These are phyloP conservation scores for Brenthis ino DNA, from an alignment of 2,888 invertebrate genomes.

Conservation along the genomic window DNA sequence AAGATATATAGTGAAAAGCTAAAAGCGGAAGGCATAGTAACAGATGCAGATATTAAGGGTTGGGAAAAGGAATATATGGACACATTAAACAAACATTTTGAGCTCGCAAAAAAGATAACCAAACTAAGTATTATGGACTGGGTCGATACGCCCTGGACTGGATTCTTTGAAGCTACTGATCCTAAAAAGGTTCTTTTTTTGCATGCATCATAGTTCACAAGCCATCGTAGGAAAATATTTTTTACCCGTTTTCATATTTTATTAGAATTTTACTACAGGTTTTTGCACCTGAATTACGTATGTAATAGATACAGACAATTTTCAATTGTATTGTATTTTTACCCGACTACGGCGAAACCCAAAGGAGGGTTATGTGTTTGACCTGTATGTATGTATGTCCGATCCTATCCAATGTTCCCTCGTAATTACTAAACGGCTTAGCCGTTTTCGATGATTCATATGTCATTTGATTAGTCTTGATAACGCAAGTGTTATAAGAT, in stretches of 20 bases:
- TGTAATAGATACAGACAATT: background rate
- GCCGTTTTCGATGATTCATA: no score
- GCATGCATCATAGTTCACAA: background rate
- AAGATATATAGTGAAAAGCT: constrained; percentile 88
- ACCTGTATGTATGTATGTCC: no score
- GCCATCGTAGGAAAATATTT: background rate
- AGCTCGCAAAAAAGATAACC: constrained; percentile 71
- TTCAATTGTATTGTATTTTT: background rate
- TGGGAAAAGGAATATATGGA: constrained; percentile 74
- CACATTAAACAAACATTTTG: constrained; percentile 70
- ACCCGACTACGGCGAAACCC: no score
- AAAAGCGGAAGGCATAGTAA: constrained; percentile 87
- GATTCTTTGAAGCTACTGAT: constrained; percentile 91
- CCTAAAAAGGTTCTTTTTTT: constrained; percentile 82
- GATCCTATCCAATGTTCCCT: no score
- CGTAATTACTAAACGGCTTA: no score
- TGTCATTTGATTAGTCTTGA: no score
- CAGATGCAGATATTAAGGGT: constrained; percentile 84
- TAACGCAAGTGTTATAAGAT: no score
- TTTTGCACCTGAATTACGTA: no score
- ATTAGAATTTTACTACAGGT: no score
- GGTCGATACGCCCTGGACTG: constrained; percentile 98
- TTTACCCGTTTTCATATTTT: background rate
- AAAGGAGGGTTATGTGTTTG: no score
- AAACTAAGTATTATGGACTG: constrained; percentile 91